Evolutionary conservation across 2,888 invertebrate species (phyloP).

Genomic region (Ectemnius continuus): DNA sequence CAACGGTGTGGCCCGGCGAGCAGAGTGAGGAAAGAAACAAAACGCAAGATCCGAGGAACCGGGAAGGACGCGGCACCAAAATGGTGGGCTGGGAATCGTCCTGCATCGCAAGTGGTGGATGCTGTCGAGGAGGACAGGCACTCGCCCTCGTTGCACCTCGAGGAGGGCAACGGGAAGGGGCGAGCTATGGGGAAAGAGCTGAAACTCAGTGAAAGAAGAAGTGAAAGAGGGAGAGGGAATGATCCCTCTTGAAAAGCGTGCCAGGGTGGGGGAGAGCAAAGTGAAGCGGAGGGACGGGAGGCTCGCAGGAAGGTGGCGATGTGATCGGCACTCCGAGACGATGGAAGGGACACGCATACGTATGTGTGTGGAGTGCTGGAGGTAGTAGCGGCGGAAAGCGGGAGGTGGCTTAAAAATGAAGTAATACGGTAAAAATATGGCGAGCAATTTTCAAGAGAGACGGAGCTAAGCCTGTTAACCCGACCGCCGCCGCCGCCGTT

Average conservation of each 20-base stretch:
- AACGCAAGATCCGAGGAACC: slow-evolving; percentile 16
- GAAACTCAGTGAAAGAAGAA: neutral
- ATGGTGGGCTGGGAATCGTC: slow-evolving; percentile 52
- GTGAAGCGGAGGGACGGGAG: slow-evolving; percentile 26
- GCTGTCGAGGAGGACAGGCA: slow-evolving; percentile 13
- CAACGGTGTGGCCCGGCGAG: neutral
- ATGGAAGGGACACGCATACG: slow-evolving; percentile 22
- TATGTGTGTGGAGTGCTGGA: slow-evolving; percentile 8
- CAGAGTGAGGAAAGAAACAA: slow-evolving; percentile 11
- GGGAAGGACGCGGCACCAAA: slow-evolving; percentile 50
- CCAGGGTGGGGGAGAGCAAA: slow-evolving; percentile 29
- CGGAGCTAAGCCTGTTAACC: slow-evolving; percentile 55
- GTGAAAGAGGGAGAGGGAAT: slow-evolving; percentile 15
- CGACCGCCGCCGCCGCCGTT: slow-evolving; percentile 32
- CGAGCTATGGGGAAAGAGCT: neutral
- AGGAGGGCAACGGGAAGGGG: slow-evolving; percentile 16
- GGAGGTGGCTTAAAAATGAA: slow-evolving; percentile 68
- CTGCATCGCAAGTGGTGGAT: slow-evolving; percentile 27
- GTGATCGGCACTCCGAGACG: slow-evolving; percentile 3
- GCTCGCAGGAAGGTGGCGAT: slow-evolving; percentile 18
- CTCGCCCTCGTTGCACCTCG: slow-evolving; percentile 2
- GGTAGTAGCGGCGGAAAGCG: slow-evolving; percentile 28
- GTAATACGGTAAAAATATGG: slow-evolving; percentile 69
- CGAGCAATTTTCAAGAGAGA: slow-evolving; percentile 65
- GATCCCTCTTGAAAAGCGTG: slow-evolving; percentile 30